Percentiles rank a stretch among this genome's conserved stretches.
These are phyloP conservation scores for Phodopus roborovskii DNA, from an alignment of 2,113 vertebrate genomes.

Conservation along the genomic window DNA sequence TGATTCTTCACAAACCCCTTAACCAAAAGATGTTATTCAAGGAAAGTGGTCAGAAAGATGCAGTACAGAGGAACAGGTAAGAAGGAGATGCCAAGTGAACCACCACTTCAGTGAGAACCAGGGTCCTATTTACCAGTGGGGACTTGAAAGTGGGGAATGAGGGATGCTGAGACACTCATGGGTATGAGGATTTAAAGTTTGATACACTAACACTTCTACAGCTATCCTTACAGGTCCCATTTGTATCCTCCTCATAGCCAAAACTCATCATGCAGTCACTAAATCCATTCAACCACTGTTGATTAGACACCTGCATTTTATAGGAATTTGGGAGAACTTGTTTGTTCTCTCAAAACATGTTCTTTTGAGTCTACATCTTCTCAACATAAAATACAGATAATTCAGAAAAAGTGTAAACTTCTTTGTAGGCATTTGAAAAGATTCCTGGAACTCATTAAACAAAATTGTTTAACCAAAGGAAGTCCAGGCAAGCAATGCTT, in stretches of 20 bases:
- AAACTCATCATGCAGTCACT: neutral
- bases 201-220: neutral
- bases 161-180: neutral
- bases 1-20: neutral
- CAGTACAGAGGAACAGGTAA: neutral
- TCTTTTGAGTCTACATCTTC: neutral
- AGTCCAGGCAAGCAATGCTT: neutral
- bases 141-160: neutral
- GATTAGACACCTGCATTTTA: neutral
- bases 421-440: neutral
- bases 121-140: neutral
- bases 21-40: neutral
- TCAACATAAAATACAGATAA: constrained; percentile 15
- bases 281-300: neutral
- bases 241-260: neutral
- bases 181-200: neutral
- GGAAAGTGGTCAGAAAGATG: neutral
- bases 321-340: neutral
- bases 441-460: constrained; percentile 50
- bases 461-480: constrained; percentile 59
- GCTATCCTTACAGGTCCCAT: neutral
- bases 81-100: neutral
- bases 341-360: neutral
- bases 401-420: neutral
- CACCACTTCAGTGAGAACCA: neutral